These are phyloP conservation scores for Choloepus hoffmanni DNA, from an alignment of 2,113 vertebrate species.

Conservation along the genomic window DNA sequence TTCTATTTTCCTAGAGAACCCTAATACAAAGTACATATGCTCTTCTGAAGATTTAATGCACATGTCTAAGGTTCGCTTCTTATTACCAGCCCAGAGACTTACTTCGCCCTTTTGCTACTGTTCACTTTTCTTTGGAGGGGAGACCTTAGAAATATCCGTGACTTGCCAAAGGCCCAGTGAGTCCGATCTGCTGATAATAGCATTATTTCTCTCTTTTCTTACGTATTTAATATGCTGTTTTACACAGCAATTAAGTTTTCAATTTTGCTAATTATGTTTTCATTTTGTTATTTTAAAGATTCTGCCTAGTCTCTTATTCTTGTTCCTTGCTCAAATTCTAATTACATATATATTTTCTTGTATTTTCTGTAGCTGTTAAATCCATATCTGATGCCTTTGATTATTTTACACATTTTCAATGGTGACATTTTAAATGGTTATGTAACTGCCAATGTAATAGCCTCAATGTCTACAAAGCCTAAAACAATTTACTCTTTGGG, in stretches of 20 bases:
- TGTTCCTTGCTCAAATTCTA: not conserved
- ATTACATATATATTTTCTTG: not conserved
- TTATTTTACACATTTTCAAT: slow-evolving; percentile 4
- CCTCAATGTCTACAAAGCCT: not conserved
- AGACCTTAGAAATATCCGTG: not conserved
- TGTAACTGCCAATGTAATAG: not conserved
- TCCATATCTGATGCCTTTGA: not conserved
- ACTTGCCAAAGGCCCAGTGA: not conserved
- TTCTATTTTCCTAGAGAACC: too few species aligned
- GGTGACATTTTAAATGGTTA: not conserved
- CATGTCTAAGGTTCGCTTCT: not conserved
- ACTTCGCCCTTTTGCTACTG: not conserved
- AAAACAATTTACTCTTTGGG: not conserved
- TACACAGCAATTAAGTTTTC: not conserved
- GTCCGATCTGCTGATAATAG: not conserved
- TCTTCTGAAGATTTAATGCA: not conserved
- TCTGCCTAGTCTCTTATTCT: not conserved
- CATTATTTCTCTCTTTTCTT: not conserved
- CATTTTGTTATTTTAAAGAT: not conserved
- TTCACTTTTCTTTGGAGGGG: not conserved
- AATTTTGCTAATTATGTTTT: slow-evolving; percentile 6
- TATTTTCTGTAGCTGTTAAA: not conserved
- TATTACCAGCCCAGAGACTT: not conserved
- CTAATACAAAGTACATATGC: not conserved
- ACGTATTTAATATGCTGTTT: not conserved